Conservation (phyloP, 2,888 invertebrate genomes). For the Drosophila phalerata region DNA sequence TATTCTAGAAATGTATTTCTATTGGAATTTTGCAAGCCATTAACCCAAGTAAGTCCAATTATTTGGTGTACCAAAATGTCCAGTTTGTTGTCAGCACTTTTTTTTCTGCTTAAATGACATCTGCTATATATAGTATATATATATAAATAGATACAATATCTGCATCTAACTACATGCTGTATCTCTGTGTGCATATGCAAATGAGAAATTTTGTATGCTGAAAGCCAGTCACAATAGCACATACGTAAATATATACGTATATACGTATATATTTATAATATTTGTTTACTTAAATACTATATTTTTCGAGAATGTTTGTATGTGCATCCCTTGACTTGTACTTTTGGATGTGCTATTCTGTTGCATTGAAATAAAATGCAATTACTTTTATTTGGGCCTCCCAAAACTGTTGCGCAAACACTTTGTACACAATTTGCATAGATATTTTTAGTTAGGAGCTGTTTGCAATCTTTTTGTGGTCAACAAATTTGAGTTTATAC, state of each 20-base stretch:
- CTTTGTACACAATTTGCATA: conserved; percentile 56
- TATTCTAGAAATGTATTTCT: too few species aligned
- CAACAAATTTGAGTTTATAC: conserved; percentile 28
- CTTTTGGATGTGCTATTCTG: conserved; percentile 33
- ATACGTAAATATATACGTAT: conserved; percentile 8
- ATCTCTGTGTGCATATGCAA: conserved; percentile 62
- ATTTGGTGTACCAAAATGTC: conserved; percentile 22
- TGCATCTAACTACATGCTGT: conserved; percentile 33
- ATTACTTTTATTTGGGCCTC: conserved; percentile 64
- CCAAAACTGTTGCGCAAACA: conserved; percentile 64
- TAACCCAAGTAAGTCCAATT: conserved; percentile 5
- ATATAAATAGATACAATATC: conserved; percentile 47
- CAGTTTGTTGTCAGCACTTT: conserved; percentile 50
- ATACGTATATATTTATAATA: background rate
- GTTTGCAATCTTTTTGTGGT: conserved; percentile 48
- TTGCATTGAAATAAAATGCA: conserved; percentile 70
- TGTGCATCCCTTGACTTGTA: conserved; percentile 19
- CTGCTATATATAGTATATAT: too few species aligned
- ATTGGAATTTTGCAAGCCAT: too few species aligned
- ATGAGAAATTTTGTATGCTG: conserved; percentile 45
- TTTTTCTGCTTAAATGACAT: conserved; percentile 37
- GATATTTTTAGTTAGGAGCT: conserved; percentile 43
- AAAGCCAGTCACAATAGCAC: conserved; percentile 37
- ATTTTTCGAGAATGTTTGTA: background rate
- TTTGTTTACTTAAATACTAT: background rate